Evolutionary conservation across 2,797 vertebrate genomes (phyloP), one percentile per base, ranked within the genome.

Genomic region (Sorex maritimensis): DNA sequence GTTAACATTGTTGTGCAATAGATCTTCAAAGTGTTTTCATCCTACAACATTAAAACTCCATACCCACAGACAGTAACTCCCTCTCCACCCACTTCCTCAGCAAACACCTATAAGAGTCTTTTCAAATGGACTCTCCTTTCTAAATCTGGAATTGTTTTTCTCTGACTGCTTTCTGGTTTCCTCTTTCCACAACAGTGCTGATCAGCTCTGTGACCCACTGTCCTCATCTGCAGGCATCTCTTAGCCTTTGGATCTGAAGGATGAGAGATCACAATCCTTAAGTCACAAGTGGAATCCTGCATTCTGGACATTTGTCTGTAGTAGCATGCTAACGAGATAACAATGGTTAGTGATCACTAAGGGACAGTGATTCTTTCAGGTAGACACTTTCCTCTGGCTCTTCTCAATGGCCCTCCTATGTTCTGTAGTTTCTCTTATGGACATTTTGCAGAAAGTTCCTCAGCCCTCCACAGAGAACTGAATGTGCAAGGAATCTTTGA

Each of bases 131-230:
- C 1, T 58, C 49, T 26, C 21, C 38, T 68, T 68, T 24, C 41
- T 34, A 34, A 41, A 74, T 46, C 46, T 34, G 28, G 30, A 81
- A 65, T 49, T 85, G 68, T 52, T 55, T 72, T 41, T 74, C 65
- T 80, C 19, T 34, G 44, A 58, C 21, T 41, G 65, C 46, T 71
- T 69, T 61, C 38, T 71, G 72, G 49, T 28, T 63, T 38, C 3
- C 0, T 63, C 4, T 85, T 15, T 79, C 34, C 19, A 19, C 26
- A 2, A 3, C 4, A 28, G 23, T 11, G 52, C 2, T 13, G 38
- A 9, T 41, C 49, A 17, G 1, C 30, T 19, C 14, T 4, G 12
- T 21, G 14, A 6, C 9, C 34, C 0, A 5, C 58, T 0, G 1
- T 69, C 44, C 67, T 67, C 71, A 38, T n/a, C 23, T 52, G 0